Evolutionary conservation across 2,888 invertebrate genomes (phyloP).

Genomic region (Acanthosoma haemorrhoidale): DNA sequence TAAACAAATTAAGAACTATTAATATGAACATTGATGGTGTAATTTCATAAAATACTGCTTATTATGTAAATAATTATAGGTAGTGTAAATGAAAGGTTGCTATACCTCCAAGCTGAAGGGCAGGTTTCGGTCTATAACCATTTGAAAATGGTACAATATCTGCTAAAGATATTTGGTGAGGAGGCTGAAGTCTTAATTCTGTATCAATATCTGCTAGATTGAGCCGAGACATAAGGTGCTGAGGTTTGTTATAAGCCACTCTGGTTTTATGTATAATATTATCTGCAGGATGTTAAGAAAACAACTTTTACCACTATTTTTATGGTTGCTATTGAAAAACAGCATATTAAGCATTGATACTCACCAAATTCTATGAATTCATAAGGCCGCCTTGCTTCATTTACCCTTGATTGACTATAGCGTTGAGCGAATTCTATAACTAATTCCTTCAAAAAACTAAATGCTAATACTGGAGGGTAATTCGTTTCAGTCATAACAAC

Average conservation of each 20-base stretch:
- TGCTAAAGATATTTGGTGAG: conserved; percentile 40
- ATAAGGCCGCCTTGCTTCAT: conserved; percentile 47
- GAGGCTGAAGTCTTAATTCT: conserved; percentile 43
- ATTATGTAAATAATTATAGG: too few species aligned
- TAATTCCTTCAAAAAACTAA: conserved; percentile 49
- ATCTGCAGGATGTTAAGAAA: conserved; percentile 40
- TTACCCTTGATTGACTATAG: conserved; percentile 45
- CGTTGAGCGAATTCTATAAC: conserved; percentile 47
- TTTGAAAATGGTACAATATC: conserved; percentile 42
- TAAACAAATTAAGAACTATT: too few species aligned
- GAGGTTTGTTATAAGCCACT: conserved; percentile 44
- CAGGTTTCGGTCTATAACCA: conserved; percentile 40
- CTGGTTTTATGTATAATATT: conserved; percentile 44
- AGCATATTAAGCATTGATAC: conserved; percentile 26
- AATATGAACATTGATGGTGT: too few species aligned
- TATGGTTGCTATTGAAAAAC: background rate
- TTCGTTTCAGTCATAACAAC: conserved; percentile 46
- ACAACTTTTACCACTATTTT: background rate
- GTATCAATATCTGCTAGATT: conserved; percentile 43
- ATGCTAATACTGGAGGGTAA: conserved; percentile 48
- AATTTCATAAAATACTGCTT: too few species aligned
- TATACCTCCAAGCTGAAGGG: conserved; percentile 40
- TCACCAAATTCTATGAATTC: conserved; percentile 49
- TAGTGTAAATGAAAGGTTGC: background rate
- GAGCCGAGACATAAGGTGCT: conserved; percentile 43